A percentile compares a stretch with the other conserved stretches of the same genome.
phyloP scores from a whole-genome alignment of 2,113 vertebrate species.

The Seriola rivoliana region DNA sequence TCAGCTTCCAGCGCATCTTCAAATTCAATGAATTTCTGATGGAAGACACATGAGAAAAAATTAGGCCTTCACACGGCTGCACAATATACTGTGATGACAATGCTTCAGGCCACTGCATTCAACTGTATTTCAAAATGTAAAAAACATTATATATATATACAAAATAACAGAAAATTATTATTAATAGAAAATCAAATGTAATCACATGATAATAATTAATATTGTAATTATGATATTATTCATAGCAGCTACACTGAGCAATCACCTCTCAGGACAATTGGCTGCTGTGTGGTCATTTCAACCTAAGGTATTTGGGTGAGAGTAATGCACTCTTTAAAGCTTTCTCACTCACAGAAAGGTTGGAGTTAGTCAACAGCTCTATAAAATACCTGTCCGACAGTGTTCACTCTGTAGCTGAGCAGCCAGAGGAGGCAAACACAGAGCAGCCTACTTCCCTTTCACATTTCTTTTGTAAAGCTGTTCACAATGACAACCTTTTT shows the following conservation, averaged over 20 bases:
- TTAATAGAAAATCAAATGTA: too few species aligned
- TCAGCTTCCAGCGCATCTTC: constrained; percentile 98
- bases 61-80: too few species aligned
- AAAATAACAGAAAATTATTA: too few species aligned
- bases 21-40: constrained; percentile 98
- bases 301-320: background rate
- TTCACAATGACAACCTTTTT: constrained; percentile 73
- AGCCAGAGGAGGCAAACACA: constrained; percentile 15
- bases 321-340: background rate
- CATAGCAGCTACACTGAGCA: background rate
- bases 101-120: background rate
- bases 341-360: background rate
- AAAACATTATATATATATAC: too few species aligned
- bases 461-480: constrained; percentile 58
- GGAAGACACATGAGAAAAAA: constrained; percentile 13
- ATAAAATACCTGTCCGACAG: background rate
- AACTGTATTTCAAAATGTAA: background rate
- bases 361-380: background rate
- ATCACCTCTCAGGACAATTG: background rate
- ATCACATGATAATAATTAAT: too few species aligned
- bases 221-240: too few species aligned
- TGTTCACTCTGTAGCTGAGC: constrained; percentile 3
- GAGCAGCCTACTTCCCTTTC: constrained; percentile 9
- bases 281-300: background rate
- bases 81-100: background rate